Base-by-base conservation (phyloP, 2,888 invertebrate species). In the Idaea biselata region DNA sequence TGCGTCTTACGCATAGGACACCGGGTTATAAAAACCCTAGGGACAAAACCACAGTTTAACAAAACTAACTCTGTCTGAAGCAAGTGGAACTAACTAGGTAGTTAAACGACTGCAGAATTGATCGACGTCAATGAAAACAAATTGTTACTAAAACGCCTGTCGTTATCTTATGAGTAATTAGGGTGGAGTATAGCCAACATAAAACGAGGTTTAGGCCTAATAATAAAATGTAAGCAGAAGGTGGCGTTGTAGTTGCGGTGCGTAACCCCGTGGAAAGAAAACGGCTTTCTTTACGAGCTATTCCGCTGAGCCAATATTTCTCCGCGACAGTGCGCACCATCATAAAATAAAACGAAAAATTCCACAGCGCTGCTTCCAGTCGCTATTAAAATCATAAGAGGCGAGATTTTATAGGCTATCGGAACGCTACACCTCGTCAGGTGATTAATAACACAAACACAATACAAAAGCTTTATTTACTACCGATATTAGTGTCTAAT, bases 331-430 rank as follows among this genome's bases (percentile, higher is more conserved):
- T 87, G 89, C 91, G 90, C 88, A 86, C 87, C 85, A 87, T 88
- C 91, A 91, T 92, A 92, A 92, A 92, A 91, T 92, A 92, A 91
- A 91, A 91, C 91, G 91, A 91, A 92, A 92, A 92, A 92, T 91
- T 91, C 92, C 90, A 81, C 81, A 84, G 83, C 82, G 84, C 83
- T 86, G 84, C 87, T 82, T 83, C 82, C 80, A 82, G 84, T 85
- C 79, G 84, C 88, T 82, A 89, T 88, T 88, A 90, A 88, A 91
- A 90, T 90, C 91, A 91, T 90, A 91, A 89, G 89, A 84, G 88
- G 82, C 83, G 81, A 87, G 86, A 86, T 90, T 90, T 91, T 90
- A 91, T 88, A 82, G 81, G 78, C 83, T 81, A 85, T 88, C 82
- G 84, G 78, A 78, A 77, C 81, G 78, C 81, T 78, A 79, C 78